Conservation (phyloP, 2,888 invertebrate genomes). For the Dasypogon diadema region DNA sequence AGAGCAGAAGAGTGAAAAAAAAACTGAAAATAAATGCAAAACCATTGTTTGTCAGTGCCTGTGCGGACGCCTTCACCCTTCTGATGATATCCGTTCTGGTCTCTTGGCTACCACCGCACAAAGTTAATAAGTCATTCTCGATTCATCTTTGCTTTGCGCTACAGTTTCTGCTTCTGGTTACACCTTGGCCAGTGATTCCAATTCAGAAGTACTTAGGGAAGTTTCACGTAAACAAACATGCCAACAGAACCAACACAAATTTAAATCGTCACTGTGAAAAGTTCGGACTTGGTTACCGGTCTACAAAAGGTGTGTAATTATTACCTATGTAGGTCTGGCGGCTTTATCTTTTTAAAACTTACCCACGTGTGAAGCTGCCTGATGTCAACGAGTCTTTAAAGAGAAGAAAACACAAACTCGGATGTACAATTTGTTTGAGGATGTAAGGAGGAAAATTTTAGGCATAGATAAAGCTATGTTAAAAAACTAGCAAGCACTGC, state of each 20-base stretch:
- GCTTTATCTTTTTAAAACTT: slow-evolving; percentile 51
- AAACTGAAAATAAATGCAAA: background rate
- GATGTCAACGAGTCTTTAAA: slow-evolving; percentile 54
- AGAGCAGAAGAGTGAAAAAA: slow-evolving; percentile 8
- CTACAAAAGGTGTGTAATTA: slow-evolving; percentile 49
- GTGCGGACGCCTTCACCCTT: slow-evolving; percentile 28
- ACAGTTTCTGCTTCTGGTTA: slow-evolving; percentile 52
- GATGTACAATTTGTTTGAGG: slow-evolving; percentile 21
- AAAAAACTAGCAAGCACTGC: too few species aligned
- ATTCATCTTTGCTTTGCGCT: slow-evolving; percentile 50
- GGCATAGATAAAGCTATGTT: too few species aligned
- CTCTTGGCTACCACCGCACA: slow-evolving; percentile 59
- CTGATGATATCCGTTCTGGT: slow-evolving; percentile 58
- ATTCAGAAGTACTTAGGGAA: slow-evolving; percentile 43
- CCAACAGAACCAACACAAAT: slow-evolving; percentile 11
- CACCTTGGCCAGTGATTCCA: slow-evolving; percentile 49
- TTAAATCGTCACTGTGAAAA: background rate
- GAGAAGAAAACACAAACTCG: slow-evolving; percentile 18
- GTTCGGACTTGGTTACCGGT: slow-evolving; percentile 42
- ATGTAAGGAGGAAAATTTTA: slow-evolving; percentile 1
- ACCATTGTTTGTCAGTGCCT: slow-evolving; percentile 45
- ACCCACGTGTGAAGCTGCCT: slow-evolving; percentile 55
- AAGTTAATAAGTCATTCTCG: slow-evolving; percentile 60
- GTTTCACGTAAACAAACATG: slow-evolving; percentile 47
- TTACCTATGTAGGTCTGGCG: slow-evolving; percentile 51